These are phyloP conservation scores for Tetraodon nigroviridis DNA, from an alignment of 2,113 vertebrate species.

Conservation along the genomic window DNA sequence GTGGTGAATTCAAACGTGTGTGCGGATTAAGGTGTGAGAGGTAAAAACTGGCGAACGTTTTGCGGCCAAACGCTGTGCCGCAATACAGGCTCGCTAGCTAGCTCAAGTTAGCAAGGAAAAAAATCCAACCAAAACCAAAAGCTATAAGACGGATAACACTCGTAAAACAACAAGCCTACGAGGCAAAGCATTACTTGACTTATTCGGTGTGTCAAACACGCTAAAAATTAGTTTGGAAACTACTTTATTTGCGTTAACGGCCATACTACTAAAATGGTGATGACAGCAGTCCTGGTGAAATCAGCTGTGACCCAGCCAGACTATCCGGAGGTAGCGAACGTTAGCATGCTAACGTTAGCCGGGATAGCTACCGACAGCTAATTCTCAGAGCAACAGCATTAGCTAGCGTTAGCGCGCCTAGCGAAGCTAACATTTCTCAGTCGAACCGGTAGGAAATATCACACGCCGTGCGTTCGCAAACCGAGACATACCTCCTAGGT, in stretches of 20 bases:
- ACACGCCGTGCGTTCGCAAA: neutral
- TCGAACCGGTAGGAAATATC: conserved; percentile 13
- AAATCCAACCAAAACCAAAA: conserved; percentile 1
- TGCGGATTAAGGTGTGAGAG: neutral
- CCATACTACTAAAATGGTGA: conserved; percentile 4
- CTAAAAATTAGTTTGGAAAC: neutral
- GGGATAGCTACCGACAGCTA: conserved; percentile 12
- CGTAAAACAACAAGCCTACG: no score
- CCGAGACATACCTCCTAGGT: conserved; percentile 59
- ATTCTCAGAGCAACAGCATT: conserved; percentile 12
- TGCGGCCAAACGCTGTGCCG: conserved; percentile 27
- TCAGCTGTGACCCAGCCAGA: conserved; percentile 50
- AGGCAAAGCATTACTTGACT: neutral
- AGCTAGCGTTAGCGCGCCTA: conserved; percentile 35
- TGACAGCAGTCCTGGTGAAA: conserved; percentile 44
- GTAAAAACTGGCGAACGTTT: neutral
- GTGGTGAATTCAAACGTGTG: neutral
- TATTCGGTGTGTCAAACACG: neutral
- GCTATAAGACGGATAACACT: neutral
- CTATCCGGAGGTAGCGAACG: conserved; percentile 11
- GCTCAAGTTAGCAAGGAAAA: conserved; percentile 30
- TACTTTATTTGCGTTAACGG: conserved; percentile 19
- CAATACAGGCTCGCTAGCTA: conserved; percentile 35
- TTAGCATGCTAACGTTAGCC: conserved; percentile 16
- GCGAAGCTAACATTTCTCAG: conserved; percentile 10